Evolutionary conservation across 2,113 vertebrate genomes (phyloP).

Genomic region (Megaleporinus macrocephalus): DNA sequence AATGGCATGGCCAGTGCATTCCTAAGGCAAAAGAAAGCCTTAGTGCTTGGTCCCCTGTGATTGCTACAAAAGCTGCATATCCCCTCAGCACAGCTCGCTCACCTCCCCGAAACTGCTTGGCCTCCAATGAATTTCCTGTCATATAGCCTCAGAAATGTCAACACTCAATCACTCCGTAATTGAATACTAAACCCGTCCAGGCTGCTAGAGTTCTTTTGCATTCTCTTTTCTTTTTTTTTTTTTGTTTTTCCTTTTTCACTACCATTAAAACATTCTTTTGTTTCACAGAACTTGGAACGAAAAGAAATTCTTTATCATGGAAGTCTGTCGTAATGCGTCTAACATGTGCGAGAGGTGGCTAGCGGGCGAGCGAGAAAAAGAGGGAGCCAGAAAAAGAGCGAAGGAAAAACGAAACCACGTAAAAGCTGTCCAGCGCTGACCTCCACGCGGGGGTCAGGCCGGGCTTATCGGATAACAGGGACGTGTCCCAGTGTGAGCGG

Average conservation of each 20-base stretch:
- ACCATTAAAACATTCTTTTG: conserved; percentile 74
- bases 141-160: conserved; percentile 77
- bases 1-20: too few species aligned
- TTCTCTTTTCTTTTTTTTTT: conserved; percentile 1
- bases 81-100: conserved; percentile 61
- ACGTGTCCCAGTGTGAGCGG: conserved; percentile 18
- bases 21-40: too few species aligned
- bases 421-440: conserved; percentile 36
- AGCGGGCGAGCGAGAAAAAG: conserved; percentile 6
- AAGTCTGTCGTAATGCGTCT: conserved; percentile 61
- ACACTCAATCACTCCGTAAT: conserved; percentile 77
- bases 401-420: conserved; percentile 42
- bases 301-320: conserved; percentile 58
- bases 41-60: conserved; percentile 62
- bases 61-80: conserved; percentile 63
- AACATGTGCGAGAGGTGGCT: conserved; percentile 57
- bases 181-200: conserved; percentile 72
- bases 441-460: conserved; percentile 6
- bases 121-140: conserved; percentile 78
- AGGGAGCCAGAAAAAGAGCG: conserved; percentile 3
- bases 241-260: conserved; percentile 57
- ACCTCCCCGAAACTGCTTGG: conserved; percentile 61
- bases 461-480: conserved; percentile 28
- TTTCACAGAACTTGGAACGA: conserved; percentile 63
- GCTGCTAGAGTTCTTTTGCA: neutral